phyloP scores from a whole-genome alignment of 2,797 vertebrate species.

The Aplochiton taeniatus region DNA sequence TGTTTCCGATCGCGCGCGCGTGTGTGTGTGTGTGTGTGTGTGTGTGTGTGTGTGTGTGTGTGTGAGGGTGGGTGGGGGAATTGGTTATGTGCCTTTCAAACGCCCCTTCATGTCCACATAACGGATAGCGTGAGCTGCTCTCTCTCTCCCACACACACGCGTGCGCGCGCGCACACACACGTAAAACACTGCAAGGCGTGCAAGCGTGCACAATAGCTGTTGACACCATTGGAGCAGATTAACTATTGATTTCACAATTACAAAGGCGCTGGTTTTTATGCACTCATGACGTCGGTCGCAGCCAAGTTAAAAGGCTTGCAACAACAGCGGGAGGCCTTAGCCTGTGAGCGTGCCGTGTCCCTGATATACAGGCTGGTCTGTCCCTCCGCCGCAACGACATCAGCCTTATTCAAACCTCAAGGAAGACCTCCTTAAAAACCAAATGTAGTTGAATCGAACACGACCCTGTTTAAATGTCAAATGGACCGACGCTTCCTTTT shows the following conservation, averaged over 20 bases:
- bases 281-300: constrained; percentile 63
- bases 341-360: background rate
- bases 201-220: constrained; percentile 57
- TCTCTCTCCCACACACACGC: constrained; percentile 17
- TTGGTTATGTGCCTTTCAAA: constrained; percentile 51
- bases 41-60: no score
- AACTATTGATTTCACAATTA: constrained; percentile 79
- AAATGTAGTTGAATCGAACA: no score
- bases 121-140: constrained; percentile 56
- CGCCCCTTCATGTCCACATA: constrained; percentile 56
- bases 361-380: no score
- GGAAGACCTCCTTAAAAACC: no score
- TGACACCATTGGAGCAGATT: constrained; percentile 70
- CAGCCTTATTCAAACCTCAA: no score
- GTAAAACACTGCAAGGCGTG: background rate
- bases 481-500: no score
- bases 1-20: no score
- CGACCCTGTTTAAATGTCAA: no score
- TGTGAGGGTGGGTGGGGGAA: no score
- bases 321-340: constrained; percentile 44
- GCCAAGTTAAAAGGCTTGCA: constrained; percentile 59
- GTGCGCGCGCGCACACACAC: background rate
- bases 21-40: no score
- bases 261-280: constrained; percentile 60
- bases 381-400: no score